Evolutionary conservation across 2,113 vertebrate species (phyloP).

Genomic region (Brienomyrus brachyistius): DNA sequence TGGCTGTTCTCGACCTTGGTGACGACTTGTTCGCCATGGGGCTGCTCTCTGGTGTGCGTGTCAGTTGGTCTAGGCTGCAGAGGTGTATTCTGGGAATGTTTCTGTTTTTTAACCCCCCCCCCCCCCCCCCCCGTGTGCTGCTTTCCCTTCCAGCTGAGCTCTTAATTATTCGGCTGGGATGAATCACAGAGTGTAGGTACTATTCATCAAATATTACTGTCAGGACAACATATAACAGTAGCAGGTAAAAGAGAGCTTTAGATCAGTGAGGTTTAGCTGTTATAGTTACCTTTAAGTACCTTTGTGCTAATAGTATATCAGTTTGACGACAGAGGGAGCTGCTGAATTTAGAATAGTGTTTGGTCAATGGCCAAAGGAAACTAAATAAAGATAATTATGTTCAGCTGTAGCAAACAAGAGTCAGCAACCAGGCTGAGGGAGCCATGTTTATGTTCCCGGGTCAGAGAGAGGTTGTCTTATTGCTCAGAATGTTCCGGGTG

Average conservation of each 20-base stretch:
- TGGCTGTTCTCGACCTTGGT: not conserved
- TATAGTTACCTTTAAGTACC: not conserved
- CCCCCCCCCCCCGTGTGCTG: not conserved
- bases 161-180: not conserved
- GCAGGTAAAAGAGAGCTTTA: not conserved
- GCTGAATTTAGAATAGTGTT: not conserved
- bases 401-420: not conserved
- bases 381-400: not conserved
- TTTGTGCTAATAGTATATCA: not conserved
- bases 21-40: not conserved
- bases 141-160: not conserved
- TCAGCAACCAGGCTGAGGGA: not conserved
- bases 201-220: not conserved
- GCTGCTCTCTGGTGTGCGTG: not conserved
- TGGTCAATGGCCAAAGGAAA: not conserved
- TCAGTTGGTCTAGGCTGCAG: not conserved
- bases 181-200: not conserved
- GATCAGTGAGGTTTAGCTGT: not conserved
- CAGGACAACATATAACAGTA: not conserved
- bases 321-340: not conserved
- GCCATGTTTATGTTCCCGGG: not conserved
- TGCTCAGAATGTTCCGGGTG: not conserved
- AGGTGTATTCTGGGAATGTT: not conserved
- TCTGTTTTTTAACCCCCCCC: not conserved
- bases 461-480: not conserved